Conservation (phyloP, 2,888 invertebrate species). For the Taenaris catops region DNA sequence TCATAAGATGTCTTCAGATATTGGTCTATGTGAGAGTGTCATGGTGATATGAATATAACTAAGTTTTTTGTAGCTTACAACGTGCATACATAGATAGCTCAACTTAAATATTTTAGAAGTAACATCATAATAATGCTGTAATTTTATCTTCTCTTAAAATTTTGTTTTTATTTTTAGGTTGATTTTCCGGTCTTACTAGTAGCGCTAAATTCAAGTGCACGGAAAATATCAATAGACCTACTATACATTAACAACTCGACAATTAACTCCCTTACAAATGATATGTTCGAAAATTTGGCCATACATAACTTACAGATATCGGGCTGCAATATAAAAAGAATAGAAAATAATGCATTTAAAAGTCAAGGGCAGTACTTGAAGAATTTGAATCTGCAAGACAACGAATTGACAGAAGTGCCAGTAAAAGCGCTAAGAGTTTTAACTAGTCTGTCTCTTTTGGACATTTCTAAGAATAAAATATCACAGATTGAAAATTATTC, state of each 20-base stretch:
- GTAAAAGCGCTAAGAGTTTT: slow-evolving; percentile 84
- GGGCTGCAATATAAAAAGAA: slow-evolving; percentile 86
- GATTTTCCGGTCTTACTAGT: slow-evolving; percentile 87
- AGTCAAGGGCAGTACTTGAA: slow-evolving; percentile 90
- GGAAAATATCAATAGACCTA: slow-evolving; percentile 86
- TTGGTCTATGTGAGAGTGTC: too few relatives aligned
- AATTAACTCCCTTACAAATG: slow-evolving; percentile 83
- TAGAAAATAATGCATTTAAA: slow-evolving; percentile 87
- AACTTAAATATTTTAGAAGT: too few relatives aligned
- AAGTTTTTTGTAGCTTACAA: too few relatives aligned
- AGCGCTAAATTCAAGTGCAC: slow-evolving; percentile 85
- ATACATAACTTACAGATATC: slow-evolving; percentile 92
- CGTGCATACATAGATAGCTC: too few relatives aligned
- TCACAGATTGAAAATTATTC: slow-evolving; percentile 85
- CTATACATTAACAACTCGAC: slow-evolving; percentile 94
- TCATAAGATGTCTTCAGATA: too few relatives aligned
- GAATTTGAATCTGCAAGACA: slow-evolving; percentile 92
- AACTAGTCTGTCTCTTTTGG: slow-evolving; percentile 86
- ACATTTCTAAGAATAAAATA: slow-evolving; percentile 91
- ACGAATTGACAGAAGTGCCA: slow-evolving; percentile 89
- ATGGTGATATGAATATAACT: too few relatives aligned
- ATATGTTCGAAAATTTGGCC: slow-evolving; percentile 84
- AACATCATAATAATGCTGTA: too few relatives aligned
- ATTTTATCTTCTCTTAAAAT: too few relatives aligned
- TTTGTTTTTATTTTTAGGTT: slow-evolving; percentile 78